Evolutionary conservation across 1,140 invertebrate species (phyloP).

Genomic region (Zaprionus africanus): DNA sequence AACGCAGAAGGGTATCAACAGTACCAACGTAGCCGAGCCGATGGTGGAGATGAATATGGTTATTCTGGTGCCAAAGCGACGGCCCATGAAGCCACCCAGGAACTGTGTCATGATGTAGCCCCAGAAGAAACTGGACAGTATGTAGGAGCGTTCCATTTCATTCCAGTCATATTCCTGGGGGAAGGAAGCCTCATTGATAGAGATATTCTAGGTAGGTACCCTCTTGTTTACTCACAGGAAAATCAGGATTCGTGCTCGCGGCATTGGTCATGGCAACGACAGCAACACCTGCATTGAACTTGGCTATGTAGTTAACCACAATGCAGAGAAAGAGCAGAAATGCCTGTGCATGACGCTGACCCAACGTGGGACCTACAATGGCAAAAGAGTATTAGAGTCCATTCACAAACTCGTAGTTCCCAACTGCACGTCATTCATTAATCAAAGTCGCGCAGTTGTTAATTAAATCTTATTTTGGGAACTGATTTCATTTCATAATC

Average conservation of each 20-base stretch:
- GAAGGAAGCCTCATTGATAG: background rate
- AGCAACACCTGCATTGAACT: slow-evolving; percentile 69
- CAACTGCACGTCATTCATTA: background rate
- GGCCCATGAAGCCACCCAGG: slow-evolving; percentile 88
- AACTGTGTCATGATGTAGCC: slow-evolving; percentile 86
- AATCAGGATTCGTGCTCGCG: slow-evolving; percentile 65
- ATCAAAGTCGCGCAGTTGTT: background rate
- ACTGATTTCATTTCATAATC: slow-evolving; percentile 1
- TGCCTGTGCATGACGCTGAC: slow-evolving; percentile 71
- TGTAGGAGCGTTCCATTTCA: slow-evolving; percentile 85
- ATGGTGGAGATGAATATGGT: slow-evolving; percentile 87
- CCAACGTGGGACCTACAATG: slow-evolving; percentile 58
- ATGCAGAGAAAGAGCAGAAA: slow-evolving; percentile 72
- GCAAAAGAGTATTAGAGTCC: background rate
- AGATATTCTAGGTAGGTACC: background rate
- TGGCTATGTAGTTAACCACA: slow-evolving; percentile 69
- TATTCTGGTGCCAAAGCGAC: slow-evolving; percentile 87
- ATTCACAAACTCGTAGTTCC: background rate
- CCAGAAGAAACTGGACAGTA: slow-evolving; percentile 89
- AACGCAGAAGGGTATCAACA: slow-evolving; percentile 84
- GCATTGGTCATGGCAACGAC: slow-evolving; percentile 80
- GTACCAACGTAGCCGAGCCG: slow-evolving; percentile 84
- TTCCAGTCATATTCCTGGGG: slow-evolving; percentile 85
- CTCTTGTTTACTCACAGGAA: slow-evolving; percentile 53
- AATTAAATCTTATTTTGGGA: slow-evolving; percentile 3